Evolutionary conservation across 2,888 invertebrate species (phyloP).

Genomic region (Drosophila leonis): DNA sequence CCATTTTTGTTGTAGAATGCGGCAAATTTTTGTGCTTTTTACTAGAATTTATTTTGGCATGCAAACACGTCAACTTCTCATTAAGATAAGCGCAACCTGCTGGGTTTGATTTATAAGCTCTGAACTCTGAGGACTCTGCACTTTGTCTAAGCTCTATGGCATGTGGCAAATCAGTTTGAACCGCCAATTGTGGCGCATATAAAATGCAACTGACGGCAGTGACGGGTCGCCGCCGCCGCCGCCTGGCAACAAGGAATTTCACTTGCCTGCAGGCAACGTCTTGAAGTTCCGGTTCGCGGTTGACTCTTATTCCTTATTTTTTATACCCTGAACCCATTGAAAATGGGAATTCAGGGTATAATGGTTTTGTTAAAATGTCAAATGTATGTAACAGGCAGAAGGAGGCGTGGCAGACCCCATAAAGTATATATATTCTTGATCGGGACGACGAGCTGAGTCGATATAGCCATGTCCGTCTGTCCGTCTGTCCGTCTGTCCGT

Average conservation of each 20-base stretch:
- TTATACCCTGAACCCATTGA: too few relatives aligned
- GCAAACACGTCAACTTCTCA: slow-evolving; percentile 76
- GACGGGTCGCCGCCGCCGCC: slow-evolving; percentile 9
- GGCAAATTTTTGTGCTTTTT: slow-evolving; percentile 38
- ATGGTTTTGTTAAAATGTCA: too few relatives aligned
- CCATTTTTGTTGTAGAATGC: slow-evolving; percentile 45
- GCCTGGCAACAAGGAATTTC: slow-evolving; percentile 50
- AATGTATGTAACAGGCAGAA: too few relatives aligned
- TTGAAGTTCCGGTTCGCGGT: slow-evolving; percentile 36
- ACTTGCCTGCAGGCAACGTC: slow-evolving; percentile 34
- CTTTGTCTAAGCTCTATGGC: slow-evolving; percentile 8
- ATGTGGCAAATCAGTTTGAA: slow-evolving; percentile 49
- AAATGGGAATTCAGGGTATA: too few relatives aligned
- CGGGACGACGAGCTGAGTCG: too few relatives aligned
- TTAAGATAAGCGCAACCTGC: slow-evolving; percentile 67
- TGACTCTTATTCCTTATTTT: slow-evolving; percentile 7
- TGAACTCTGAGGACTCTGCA: slow-evolving; percentile 1
- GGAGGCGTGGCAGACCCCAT: too few relatives aligned
- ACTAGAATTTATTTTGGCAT: slow-evolving; percentile 57
- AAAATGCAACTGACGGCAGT: slow-evolving; percentile 23
- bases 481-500: too few relatives aligned
- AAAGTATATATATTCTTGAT: too few relatives aligned
- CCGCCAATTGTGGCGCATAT: slow-evolving; percentile 62
- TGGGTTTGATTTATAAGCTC: slow-evolving; percentile 45
- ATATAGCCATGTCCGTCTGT: too few relatives aligned